phyloP scores from a whole-genome alignment of 53 echinoderm and acorn worm species.

The Actinopyga echinites region DNA sequence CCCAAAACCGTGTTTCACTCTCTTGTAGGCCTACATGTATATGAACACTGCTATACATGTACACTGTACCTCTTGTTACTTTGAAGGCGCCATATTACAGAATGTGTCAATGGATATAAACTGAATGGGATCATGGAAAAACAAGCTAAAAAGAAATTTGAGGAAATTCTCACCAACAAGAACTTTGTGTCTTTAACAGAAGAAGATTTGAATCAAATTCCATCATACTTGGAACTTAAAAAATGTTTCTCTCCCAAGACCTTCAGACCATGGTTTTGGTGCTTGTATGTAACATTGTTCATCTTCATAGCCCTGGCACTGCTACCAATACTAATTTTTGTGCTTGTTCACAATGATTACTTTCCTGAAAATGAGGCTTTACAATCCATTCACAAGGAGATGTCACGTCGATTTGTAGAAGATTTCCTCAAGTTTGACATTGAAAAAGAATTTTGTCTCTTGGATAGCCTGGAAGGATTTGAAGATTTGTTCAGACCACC shows the following conservation, averaged over 20 bases:
- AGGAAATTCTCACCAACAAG: too few species aligned
- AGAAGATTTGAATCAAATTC: background rate
- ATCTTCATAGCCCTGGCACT: background rate
- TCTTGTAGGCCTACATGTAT: too few species aligned
- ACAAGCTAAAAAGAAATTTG: too few species aligned
- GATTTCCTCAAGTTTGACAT: slow-evolving; percentile 42
- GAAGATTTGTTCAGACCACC: slow-evolving; percentile 83
- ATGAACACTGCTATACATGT: too few species aligned
- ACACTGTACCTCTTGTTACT: too few species aligned
- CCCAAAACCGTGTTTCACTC: too few species aligned
- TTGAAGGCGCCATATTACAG: too few species aligned
- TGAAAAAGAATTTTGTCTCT: slow-evolving; percentile 57
- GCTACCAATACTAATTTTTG: background rate
- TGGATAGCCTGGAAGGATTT: slow-evolving; percentile 58
- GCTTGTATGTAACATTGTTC: background rate
- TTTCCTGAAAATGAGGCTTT: slow-evolving; percentile 2
- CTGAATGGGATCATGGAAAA: too few species aligned
- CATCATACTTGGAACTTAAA: background rate
- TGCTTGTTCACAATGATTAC: slow-evolving; percentile 7
- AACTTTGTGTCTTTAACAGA: background rate
- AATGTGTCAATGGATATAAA: too few species aligned
- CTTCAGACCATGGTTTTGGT: background rate
- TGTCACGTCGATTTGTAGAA: slow-evolving; percentile 54
- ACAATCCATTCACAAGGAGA: slow-evolving; percentile 29
- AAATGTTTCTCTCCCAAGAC: background rate